phyloP scores from a whole-genome alignment of 2,888 invertebrate genomes.

The Panzeria rudis region DNA sequence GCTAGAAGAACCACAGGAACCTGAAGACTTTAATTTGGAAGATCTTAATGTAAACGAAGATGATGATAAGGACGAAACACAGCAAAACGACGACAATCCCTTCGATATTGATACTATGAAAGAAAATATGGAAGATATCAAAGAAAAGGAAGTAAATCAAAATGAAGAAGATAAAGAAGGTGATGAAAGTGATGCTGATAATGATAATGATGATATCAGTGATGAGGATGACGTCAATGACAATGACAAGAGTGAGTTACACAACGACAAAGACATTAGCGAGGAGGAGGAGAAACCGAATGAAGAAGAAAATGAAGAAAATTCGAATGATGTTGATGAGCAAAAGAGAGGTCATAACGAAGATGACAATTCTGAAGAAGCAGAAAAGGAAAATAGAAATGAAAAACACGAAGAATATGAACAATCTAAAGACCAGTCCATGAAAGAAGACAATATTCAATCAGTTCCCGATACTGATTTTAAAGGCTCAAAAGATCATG shows the following conservation, averaged over 20 bases:
- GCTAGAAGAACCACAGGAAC: constrained; percentile 90
- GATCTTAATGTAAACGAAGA: constrained; percentile 93
- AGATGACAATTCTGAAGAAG: constrained; percentile 83
- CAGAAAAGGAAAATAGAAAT: constrained; percentile 86
- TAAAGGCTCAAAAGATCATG: constrained; percentile 82
- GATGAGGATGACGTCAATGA: constrained; percentile 84
- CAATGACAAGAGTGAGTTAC: constrained; percentile 69
- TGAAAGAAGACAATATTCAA: constrained; percentile 83
- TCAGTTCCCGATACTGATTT: constrained; percentile 80
- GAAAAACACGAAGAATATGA: constrained; percentile 81
- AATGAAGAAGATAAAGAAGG: constrained; percentile 74
- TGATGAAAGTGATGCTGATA: constrained; percentile 83
- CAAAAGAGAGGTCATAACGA: constrained; percentile 81
- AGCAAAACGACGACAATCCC: constrained; percentile 90
- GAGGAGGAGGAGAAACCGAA: constrained; percentile 84
- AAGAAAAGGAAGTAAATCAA: constrained; percentile 78
- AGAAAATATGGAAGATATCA: constrained; percentile 84
- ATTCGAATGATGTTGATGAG: constrained; percentile 85
- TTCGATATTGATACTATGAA: constrained; percentile 94
- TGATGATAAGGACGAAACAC: constrained; percentile 86
- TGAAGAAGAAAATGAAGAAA: constrained; percentile 81
- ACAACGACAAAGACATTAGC: constrained; percentile 82
- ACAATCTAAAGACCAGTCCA: constrained; percentile 82
- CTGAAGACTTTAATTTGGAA: constrained; percentile 94
- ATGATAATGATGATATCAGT: constrained; percentile 85